These are phyloP conservation scores for Drosophila rubida DNA, from an alignment of 2,888 invertebrate genomes.

Conservation along the genomic window DNA sequence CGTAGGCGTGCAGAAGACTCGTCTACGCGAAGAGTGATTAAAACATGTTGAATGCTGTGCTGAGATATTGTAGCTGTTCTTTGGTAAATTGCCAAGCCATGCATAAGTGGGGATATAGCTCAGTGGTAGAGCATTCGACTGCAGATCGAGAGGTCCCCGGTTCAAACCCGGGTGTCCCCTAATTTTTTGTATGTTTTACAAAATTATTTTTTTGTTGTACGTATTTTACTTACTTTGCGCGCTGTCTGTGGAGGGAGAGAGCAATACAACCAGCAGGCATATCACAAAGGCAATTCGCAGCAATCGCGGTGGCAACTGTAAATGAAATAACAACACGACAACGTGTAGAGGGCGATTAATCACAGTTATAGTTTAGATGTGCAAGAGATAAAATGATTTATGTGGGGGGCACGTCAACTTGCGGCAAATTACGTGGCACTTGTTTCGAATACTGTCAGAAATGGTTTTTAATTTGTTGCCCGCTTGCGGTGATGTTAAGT, in stretches of 20 bases:
- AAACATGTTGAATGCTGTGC: neutral
- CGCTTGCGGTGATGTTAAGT: constrained; percentile 12
- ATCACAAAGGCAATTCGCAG: constrained; percentile 86
- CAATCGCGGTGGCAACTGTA: constrained; percentile 87
- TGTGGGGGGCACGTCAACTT: constrained; percentile 67
- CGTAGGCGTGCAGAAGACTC: constrained; percentile 5
- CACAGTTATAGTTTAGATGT: constrained; percentile 48
- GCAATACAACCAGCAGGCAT: constrained; percentile 86
- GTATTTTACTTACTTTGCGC: constrained; percentile 86
- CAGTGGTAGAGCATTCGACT: constrained; percentile 81
- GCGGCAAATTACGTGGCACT: constrained; percentile 76
- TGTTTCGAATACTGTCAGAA: constrained; percentile 50
- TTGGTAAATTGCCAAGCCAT: constrained; percentile 41
- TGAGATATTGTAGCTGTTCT: constrained; percentile 35
- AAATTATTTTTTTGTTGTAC: neutral
- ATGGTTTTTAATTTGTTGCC: constrained; percentile 33
- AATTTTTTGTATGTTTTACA: constrained; percentile 12
- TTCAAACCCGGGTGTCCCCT: constrained; percentile 80
- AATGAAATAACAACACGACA: constrained; percentile 34
- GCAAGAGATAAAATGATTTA: constrained; percentile 59
- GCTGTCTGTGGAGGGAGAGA: constrained; percentile 86
- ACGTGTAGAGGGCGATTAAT: constrained; percentile 53
- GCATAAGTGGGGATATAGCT: constrained; percentile 73
- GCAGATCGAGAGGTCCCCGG: constrained; percentile 81
- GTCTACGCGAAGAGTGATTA: constrained; percentile 27